Conservation (phyloP, 2,888 invertebrate genomes). For the Cheilosia scutellata region DNA sequence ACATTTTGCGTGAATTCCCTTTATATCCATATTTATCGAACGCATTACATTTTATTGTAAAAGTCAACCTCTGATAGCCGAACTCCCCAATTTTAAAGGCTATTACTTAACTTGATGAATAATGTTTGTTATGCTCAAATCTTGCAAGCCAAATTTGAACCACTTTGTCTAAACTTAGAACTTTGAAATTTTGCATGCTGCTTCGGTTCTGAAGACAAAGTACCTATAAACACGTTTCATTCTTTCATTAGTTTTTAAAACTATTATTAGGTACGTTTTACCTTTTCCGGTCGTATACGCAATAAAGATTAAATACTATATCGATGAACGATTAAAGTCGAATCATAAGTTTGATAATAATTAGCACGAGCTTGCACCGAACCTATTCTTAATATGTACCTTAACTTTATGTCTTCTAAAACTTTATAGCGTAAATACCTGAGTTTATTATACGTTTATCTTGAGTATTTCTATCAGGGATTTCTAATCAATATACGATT, state of each 20-base stretch:
- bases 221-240: too few relatives aligned
- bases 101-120: too few relatives aligned
- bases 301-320: constrained; percentile 12
- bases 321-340: not conserved
- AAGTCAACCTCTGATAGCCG: not conserved
- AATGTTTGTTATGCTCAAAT: too few relatives aligned
- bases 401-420: not conserved
- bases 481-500: not conserved
- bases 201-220: too few relatives aligned
- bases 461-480: not conserved
- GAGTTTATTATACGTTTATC: not conserved
- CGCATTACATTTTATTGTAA: not conserved
- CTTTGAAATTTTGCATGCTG: too few relatives aligned
- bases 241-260: too few relatives aligned
- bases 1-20: too few relatives aligned
- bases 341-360: not conserved
- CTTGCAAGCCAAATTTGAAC: too few relatives aligned
- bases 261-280: not conserved
- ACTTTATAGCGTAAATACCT: not conserved
- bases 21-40: too few relatives aligned
- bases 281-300: not conserved
- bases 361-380: not conserved
- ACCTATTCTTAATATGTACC: not conserved
- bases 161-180: too few relatives aligned
- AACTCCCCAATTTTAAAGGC: too few relatives aligned